These are phyloP conservation scores for Drosophila gaucha DNA, from an alignment of 2,888 invertebrate species.

Conservation along the genomic window DNA sequence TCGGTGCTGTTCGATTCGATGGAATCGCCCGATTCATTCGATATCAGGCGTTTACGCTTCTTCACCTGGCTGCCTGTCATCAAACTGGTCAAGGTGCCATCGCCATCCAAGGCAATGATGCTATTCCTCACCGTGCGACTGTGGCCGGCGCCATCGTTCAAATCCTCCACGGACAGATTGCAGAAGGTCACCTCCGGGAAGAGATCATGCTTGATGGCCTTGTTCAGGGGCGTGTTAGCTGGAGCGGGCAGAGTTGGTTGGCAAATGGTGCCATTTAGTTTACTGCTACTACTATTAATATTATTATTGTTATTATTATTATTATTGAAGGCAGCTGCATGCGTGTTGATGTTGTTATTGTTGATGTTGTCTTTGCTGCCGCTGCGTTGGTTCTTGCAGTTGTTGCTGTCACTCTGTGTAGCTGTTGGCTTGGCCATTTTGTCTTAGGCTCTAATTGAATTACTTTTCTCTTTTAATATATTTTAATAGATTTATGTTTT, in stretches of 20 bases:
- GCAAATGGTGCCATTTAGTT: slow-evolving; percentile 65
- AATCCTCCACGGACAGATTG: slow-evolving; percentile 80
- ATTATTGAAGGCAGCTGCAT: slow-evolving; percentile 30
- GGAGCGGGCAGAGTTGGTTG: slow-evolving; percentile 58
- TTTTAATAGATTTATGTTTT: not conserved
- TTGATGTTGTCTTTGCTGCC: slow-evolving; percentile 30
- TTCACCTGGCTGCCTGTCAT: slow-evolving; percentile 62
- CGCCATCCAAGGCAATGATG: slow-evolving; percentile 68
- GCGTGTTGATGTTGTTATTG: slow-evolving; percentile 6
- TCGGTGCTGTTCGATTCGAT: slow-evolving; percentile 82
- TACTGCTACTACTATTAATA: slow-evolving; percentile 28
- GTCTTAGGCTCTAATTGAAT: slow-evolving; percentile 25
- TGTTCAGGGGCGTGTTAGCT: slow-evolving; percentile 73
- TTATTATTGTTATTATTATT: slow-evolving; percentile 29
- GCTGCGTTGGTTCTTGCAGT: slow-evolving; percentile 25
- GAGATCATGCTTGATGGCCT: slow-evolving; percentile 81
- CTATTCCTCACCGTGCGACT: slow-evolving; percentile 68
- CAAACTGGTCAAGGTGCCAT: slow-evolving; percentile 49
- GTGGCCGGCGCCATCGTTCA: slow-evolving; percentile 50
- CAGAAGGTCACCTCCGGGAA: slow-evolving; percentile 84
- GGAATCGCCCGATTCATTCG: slow-evolving; percentile 83
- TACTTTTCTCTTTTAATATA: slow-evolving; percentile 4
- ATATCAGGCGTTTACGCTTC: slow-evolving; percentile 82
- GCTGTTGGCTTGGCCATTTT: slow-evolving; percentile 63
- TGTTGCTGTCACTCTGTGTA: slow-evolving; percentile 27